phyloP scores from a whole-genome alignment of 1,140 invertebrate genomes.

The Drosophila teissieri region DNA sequence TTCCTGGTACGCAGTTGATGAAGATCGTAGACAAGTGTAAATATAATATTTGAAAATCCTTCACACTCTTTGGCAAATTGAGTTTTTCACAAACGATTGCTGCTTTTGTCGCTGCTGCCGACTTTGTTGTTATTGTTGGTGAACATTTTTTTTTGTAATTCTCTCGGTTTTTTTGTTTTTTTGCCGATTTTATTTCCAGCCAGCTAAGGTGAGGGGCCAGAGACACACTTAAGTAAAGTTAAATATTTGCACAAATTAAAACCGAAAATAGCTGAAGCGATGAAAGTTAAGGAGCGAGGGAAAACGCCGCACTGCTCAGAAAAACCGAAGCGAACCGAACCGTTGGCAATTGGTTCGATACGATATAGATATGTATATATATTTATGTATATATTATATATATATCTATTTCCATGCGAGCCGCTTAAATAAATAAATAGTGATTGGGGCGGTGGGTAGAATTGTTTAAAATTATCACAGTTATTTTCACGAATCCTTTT shows the following conservation, averaged over 20 bases:
- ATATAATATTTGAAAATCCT: slow-evolving; percentile 77
- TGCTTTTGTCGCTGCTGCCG: slow-evolving; percentile 40
- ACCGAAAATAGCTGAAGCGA: slow-evolving; percentile 69
- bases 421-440: slow-evolving; percentile 65
- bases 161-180: slow-evolving; percentile 10
- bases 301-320: slow-evolving; percentile 8
- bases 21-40: slow-evolving; percentile 34
- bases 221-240: slow-evolving; percentile 72
- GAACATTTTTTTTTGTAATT: slow-evolving; percentile 61
- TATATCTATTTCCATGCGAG: slow-evolving; percentile 43
- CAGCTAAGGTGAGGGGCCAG: slow-evolving; percentile 43
- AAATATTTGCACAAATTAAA: slow-evolving; percentile 82
- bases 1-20: slow-evolving; percentile 27
- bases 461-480: slow-evolving; percentile 52
- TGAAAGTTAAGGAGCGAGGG: slow-evolving; percentile 39
- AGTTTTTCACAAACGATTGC: slow-evolving; percentile 61
- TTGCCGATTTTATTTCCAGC: slow-evolving; percentile 9
- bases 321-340: slow-evolving; percentile 21
- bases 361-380: slow-evolving; percentile 20
- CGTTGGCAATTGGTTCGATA: slow-evolving; percentile 50
- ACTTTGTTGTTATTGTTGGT: slow-evolving; percentile 26
- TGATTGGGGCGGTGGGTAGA: not conserved
- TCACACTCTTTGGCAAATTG: slow-evolving; percentile 67
- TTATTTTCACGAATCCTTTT: slow-evolving; percentile 35
- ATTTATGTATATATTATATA: slow-evolving; percentile 34